Base-by-base conservation (phyloP, 2,888 invertebrate species). In the Trissoscelio sp. region DNA sequence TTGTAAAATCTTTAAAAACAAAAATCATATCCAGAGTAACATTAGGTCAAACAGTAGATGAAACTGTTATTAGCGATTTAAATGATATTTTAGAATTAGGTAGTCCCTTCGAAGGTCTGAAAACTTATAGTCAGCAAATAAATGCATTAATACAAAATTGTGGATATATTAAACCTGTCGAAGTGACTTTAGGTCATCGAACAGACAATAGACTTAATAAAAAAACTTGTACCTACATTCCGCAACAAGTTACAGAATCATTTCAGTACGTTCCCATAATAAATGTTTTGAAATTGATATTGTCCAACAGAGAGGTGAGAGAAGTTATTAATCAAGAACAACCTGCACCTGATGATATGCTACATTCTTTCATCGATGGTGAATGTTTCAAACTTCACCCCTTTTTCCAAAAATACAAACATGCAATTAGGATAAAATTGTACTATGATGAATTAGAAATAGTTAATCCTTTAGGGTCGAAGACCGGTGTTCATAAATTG, bases 381-480 rank as follows among this genome's bases (percentile, higher is more conserved):
- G 14, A 73, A 24, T n/a, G 44, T 64, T 80, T 77, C 51, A 64
- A 70, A 57, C 12, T 39, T 0, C 58, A 82, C 31, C 58, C 42
- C 1, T 82, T 82, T 70, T 69, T 79, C 58, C 70, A 74, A 28
- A 66, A 14, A 14, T 42, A 64, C 22, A 58, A 51, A 62, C 9
- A 79, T 58, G 78, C 82, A 7, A 18, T 81, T 12, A 37, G 75
- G 34, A 46, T 81, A 7, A 51, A 46, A 51, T 46, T 82, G 4
- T 83, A 75, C 34, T 84, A 83, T 37, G 84, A 84, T 66, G 84
- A 81, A 28, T 58, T 77, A 5, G 83, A 83, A 69, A 60, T 75
- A 7, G 70, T 74, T 0, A 69, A 69, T 46, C 57, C 55, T 9
- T 22, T 67, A 37, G 67, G 42, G 0, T 67, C 67, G 18, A 67